Base-by-base conservation (phyloP, 1,140 invertebrate species). In the Drosophila santomea region DNA sequence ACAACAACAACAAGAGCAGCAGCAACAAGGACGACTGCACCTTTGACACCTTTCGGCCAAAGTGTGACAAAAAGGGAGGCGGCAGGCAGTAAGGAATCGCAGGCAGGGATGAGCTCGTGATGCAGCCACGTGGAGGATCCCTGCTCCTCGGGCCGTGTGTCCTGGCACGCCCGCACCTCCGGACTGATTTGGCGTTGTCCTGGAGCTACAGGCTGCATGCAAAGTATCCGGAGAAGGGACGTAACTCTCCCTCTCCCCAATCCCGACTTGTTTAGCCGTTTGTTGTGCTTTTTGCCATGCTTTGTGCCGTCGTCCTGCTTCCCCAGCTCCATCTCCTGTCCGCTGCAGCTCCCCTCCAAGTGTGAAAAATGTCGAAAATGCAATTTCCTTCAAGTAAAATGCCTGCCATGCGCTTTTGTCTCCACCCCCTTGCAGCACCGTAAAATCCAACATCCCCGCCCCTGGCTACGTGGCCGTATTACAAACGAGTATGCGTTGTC, bases 281-380 rank as follows among this genome's bases (percentile, higher is more conserved):
- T 88, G 74, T 71, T 86, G 82, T 75, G 71, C 57, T 51, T 85
- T 78, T 74, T 86, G 82, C 78, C 66, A 44, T 84, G 84, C 80
- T 84, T 83, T 84, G 75, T 79, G 67, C 80, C 76, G 59, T 50
- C 80, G 61, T 59, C 61, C 48, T 11, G 4, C 44, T 23, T 25
- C 12, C 17, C 44, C 4, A 17, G 2, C 25, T 10, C 8, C 32
- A 32, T 32, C 68, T 84, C 41, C 45, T 63, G 59, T 39, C 59
- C 25, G 66, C 64, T 75, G 66, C 61, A 78, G 55, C 58, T 66
- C 60, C 64, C 61, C 67, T 80, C 77, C 78, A 84, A 84, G 84
- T 89, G 84, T 89, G 84, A 89, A 89, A 89, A 89, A 89, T 89
- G 84, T 89, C 84, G 84, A 89, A 89, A 89, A 89, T 89, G 84